Base-by-base conservation (phyloP, 2,113 vertebrate genomes). In the Pseudorasbora parva region DNA sequence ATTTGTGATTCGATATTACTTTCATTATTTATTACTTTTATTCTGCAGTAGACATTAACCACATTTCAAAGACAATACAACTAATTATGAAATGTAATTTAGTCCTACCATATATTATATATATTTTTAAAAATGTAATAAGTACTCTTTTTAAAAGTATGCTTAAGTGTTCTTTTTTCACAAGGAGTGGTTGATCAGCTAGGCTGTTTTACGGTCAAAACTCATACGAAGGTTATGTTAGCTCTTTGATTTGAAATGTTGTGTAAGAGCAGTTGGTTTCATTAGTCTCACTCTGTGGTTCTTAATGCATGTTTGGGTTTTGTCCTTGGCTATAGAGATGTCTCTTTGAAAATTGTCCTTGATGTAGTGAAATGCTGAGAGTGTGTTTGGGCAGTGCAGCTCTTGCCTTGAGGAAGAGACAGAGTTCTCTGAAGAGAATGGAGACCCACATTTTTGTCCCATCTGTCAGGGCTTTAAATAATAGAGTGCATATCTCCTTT, bases 321-420 rank as follows among this genome's bases (percentile, higher is more conserved):
- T 77, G 75, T 78, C 75, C 33, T 78, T 78, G 75, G 37, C 56
- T 43, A 45, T 60, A 60, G 37, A 45, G 33, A 78, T 78, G 75
- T 17, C 54, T 78, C n/a, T 78, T 45, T 78, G 33, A 60, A 78
- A 60, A n/a, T 60, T 45, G 76, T 78, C n/a, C 76, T 60, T 78
- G 75, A 78, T 78, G 14, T n/a, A 45, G 56, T 78, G 12, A 60
- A 15, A 60, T 60, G 76, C 21, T 78, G 76, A 60, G 37, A 17
- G n/a, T 43, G 54, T 25, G 37, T 25, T 62, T 23, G 15, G 57
- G 37, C 76, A 60, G n/a, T 77, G 54, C 30, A 77, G 54, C 10
- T 59, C 33, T 77, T 59, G 51, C 74, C 74, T 77, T 59, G 21
- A 77, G 74, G 74, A 77, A 59, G 54, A 75, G 15, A 75, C 45